Evolutionary conservation across 2,113 vertebrate genomes (phyloP).

Genomic region (Nothoprocta pentlandii): DNA sequence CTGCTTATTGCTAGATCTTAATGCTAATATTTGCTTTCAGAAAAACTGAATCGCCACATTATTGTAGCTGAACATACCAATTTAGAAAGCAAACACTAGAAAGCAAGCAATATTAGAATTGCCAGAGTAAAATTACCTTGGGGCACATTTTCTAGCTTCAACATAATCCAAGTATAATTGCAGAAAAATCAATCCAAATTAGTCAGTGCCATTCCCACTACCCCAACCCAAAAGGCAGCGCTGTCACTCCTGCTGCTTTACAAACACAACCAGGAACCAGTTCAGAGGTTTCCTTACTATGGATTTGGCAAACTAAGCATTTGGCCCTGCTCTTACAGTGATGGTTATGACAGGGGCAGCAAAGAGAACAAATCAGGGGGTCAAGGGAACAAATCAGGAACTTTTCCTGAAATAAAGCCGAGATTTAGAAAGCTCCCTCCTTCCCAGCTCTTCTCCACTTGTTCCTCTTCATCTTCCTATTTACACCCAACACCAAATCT

Average conservation of each 20-base stretch:
- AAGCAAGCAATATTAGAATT: background rate
- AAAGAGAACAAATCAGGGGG: rapidly evolving
- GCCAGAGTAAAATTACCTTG: background rate
- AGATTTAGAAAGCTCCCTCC: background rate
- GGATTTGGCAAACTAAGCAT: background rate
- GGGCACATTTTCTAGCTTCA: background rate
- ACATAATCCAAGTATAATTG: background rate
- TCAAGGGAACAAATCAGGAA: rapidly evolving
- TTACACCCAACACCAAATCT: background rate
- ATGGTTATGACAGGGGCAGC: background rate
- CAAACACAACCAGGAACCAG: background rate
- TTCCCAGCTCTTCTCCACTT: background rate
- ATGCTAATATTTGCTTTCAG: background rate
- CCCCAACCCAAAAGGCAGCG: background rate
- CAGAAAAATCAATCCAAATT: background rate
- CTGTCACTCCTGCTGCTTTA: background rate
- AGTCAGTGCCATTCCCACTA: background rate
- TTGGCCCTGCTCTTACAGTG: background rate
- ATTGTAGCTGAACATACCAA: background rate
- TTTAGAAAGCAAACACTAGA: background rate
- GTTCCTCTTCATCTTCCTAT: background rate
- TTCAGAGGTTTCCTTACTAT: background rate
- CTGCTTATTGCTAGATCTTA: background rate
- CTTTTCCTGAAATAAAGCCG: background rate
- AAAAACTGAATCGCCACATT: background rate